Evolutionary conservation across 2,113 vertebrate species (phyloP).

Genomic region (Nothoprocta perdicaria): DNA sequence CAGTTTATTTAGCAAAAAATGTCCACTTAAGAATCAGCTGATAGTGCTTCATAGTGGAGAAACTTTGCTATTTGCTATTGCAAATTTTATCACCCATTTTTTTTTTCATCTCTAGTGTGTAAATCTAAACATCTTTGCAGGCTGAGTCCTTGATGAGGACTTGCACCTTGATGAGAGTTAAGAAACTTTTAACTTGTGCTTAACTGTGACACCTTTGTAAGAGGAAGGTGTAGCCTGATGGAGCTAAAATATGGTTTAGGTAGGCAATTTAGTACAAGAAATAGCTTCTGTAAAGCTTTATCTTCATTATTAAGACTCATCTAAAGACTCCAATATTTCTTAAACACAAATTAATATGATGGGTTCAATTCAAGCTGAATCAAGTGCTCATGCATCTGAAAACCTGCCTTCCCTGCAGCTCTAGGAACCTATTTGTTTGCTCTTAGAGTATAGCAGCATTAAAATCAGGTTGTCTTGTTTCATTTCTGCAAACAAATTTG

Average conservation of each 20-base stretch:
- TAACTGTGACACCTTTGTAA: background rate
- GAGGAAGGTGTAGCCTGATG: background rate
- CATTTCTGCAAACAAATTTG: background rate
- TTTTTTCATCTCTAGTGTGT: background rate
- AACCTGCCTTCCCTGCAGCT: background rate
- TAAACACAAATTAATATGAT: background rate
- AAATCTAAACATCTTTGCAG: background rate
- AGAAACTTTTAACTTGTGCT: background rate
- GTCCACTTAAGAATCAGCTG: conserved; percentile 21
- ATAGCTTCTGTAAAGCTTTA: background rate
- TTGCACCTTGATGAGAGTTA: background rate
- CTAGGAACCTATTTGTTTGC: background rate
- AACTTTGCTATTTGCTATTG: background rate
- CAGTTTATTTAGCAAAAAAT: background rate
- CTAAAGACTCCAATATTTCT: background rate
- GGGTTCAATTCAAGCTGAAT: background rate
- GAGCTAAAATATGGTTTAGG: background rate
- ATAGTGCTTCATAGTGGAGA: conserved; percentile 1
- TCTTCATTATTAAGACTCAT: background rate
- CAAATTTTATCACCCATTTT: background rate
- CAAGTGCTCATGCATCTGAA: background rate
- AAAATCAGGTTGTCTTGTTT: background rate
- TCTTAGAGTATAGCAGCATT: background rate
- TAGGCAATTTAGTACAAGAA: background rate
- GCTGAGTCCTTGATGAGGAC: too few species aligned